Evolutionary conservation across 2,888 invertebrate genomes (phyloP).

Genomic region (Pristionchus fissidentatus): DNA sequence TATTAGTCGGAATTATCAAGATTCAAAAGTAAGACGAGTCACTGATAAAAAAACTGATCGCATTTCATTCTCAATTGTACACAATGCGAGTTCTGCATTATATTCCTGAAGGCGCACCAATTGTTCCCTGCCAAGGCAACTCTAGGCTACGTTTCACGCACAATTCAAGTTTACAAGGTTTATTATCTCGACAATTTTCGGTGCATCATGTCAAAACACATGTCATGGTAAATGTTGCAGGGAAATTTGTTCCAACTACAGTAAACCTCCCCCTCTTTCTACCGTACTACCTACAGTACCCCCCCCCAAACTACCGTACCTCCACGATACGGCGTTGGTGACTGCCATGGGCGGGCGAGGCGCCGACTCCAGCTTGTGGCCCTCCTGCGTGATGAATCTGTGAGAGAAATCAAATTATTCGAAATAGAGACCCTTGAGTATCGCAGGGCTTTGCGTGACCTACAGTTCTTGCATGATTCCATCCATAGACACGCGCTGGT

Average conservation of each 20-base stretch:
- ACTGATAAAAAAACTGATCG: too few relatives aligned
- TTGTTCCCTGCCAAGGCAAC: too few relatives aligned
- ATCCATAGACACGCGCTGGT: too few relatives aligned
- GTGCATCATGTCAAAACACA: neutral
- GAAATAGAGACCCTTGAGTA: neutral
- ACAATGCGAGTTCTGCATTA: too few relatives aligned
- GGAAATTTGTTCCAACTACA: neutral
- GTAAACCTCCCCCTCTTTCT: neutral
- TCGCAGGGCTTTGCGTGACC: too few relatives aligned
- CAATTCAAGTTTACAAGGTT: neutral
- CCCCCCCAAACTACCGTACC: too few relatives aligned
- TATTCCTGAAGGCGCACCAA: too few relatives aligned
- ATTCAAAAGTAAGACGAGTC: too few relatives aligned
- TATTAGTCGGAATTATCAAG: too few relatives aligned
- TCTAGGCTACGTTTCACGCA: neutral
- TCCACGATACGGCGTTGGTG: constrained; percentile 98
- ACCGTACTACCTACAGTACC: too few relatives aligned
- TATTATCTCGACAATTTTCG: neutral
- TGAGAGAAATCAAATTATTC: constrained; percentile 46
- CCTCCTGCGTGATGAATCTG: constrained; percentile 95
- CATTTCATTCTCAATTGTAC: too few relatives aligned
- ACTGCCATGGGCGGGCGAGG: constrained; percentile 97
- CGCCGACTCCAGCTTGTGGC: constrained; percentile 92
- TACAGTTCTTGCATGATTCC: too few relatives aligned
- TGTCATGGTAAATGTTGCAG: neutral